phyloP scores from a whole-genome alignment of 1,140 invertebrate genomes.

The Euura lappo region DNA sequence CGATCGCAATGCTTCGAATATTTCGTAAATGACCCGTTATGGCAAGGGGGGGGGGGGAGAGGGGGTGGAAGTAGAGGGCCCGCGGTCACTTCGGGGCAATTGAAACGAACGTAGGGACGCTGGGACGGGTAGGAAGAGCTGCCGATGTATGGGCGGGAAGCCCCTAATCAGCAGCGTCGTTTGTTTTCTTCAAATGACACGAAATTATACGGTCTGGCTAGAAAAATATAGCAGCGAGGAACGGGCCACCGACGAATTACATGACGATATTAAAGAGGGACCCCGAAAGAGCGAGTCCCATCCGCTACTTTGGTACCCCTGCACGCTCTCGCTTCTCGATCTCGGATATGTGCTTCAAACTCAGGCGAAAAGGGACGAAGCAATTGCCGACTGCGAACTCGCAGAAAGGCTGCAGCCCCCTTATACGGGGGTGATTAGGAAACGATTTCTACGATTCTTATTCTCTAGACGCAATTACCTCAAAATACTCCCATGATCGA shows the following conservation, averaged over 20 bases:
- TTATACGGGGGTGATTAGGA: not conserved
- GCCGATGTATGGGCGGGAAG: slow-evolving; percentile 10
- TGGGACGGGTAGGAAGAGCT: slow-evolving; percentile 17
- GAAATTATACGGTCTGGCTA: slow-evolving; percentile 38
- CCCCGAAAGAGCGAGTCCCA: not conserved
- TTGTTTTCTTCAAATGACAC: slow-evolving; percentile 40
- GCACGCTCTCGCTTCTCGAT: not conserved
- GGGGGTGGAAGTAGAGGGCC: slow-evolving; percentile 4
- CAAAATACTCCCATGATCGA: not conserved
- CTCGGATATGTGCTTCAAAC: not conserved
- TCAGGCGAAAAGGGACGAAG: not conserved
- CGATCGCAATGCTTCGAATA: slow-evolving; percentile 53
- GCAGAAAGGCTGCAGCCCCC: not conserved
- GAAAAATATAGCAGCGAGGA: not conserved
- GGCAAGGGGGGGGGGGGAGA: slow-evolving; percentile 22
- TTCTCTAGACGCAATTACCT: not conserved
- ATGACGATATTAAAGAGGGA: slow-evolving; percentile 2
- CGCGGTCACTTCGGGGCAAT: slow-evolving; percentile 6
- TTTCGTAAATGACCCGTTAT: slow-evolving; percentile 50
- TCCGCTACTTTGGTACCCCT: not conserved
- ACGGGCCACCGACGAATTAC: not conserved
- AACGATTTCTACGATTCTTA: not conserved
- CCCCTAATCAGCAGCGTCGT: slow-evolving; percentile 19
- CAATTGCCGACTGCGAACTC: not conserved
- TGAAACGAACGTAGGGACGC: slow-evolving; percentile 12